phyloP scores from a whole-genome alignment of 2,113 vertebrate genomes.

The Otolemur garnettii region DNA sequence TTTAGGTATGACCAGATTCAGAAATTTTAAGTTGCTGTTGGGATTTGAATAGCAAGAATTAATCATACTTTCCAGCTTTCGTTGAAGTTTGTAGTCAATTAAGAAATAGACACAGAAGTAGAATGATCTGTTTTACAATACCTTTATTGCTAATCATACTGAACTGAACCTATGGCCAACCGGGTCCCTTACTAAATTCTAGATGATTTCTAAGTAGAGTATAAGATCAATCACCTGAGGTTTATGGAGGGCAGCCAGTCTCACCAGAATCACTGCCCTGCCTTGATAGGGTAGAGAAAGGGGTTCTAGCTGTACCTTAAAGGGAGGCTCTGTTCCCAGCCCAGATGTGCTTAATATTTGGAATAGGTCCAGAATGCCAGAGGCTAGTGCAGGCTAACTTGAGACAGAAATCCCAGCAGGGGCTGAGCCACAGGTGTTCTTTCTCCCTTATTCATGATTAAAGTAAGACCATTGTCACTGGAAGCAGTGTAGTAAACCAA shows the following conservation, averaged over 20 bases:
- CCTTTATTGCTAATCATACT: neutral
- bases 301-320: neutral
- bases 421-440: neutral
- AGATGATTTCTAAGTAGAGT: neutral
- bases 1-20: slow-evolving; percentile 27
- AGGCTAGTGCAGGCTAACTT: neutral
- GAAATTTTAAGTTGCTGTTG: slow-evolving; percentile 54
- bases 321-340: neutral
- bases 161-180: neutral
- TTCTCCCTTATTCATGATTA: neutral
- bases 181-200: slow-evolving; percentile 8
- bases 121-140: neutral
- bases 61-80: slow-evolving; percentile 56
- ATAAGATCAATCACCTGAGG: neutral
- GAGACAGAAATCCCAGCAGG: neutral
- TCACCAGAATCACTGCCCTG: neutral
- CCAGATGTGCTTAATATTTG: neutral
- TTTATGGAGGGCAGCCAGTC: neutral
- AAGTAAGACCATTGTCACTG: neutral
- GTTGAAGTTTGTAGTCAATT: slow-evolving; percentile 53
- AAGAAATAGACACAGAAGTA: slow-evolving; percentile 38
- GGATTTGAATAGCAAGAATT: slow-evolving; percentile 59
- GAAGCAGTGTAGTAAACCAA: neutral
- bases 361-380: neutral
- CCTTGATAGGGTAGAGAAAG: neutral